Conservation (phyloP, 2,797 vertebrate genomes). For the Danio tinwini region DNA sequence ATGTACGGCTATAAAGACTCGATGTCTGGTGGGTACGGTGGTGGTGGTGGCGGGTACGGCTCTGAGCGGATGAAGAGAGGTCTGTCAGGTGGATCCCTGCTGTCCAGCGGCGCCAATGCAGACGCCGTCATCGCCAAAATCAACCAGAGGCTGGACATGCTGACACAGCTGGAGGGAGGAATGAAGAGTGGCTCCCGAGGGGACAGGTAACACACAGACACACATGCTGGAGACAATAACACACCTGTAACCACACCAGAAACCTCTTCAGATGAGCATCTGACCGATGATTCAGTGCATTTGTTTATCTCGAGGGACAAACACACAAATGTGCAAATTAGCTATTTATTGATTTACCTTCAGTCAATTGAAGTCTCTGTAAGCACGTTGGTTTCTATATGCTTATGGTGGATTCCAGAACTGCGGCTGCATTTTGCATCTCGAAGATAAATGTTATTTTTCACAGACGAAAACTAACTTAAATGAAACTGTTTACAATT, state of each 20-base stretch:
- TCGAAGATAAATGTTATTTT: too few species aligned
- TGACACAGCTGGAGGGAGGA: slow-evolving; percentile 85
- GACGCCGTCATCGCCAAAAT: slow-evolving; percentile 89
- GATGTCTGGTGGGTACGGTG: slow-evolving; percentile 73
- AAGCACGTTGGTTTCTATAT: too few species aligned
- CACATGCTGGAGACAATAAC: background rate
- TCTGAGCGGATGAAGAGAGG: slow-evolving; percentile 79
- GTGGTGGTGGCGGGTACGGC: slow-evolving; percentile 78
- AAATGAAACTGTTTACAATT: too few species aligned
- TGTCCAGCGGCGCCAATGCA: slow-evolving; percentile 78
- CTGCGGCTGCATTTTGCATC: too few species aligned
- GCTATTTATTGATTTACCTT: too few species aligned
- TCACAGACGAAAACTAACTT: too few species aligned
- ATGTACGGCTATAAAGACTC: slow-evolving; percentile 87
- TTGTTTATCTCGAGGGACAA: too few species aligned
- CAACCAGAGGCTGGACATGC: slow-evolving; percentile 90
- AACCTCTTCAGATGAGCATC: background rate
- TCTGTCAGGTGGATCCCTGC: slow-evolving; percentile 72
- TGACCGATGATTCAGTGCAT: background rate
- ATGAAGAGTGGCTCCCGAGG: slow-evolving; percentile 74
- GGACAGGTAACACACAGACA: slow-evolving; percentile 75
- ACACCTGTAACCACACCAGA: background rate
- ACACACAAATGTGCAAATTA: too few species aligned
- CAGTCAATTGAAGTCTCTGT: too few species aligned
- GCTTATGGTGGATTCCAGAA: too few species aligned